phyloP scores from a whole-genome alignment of 1,140 invertebrate species.

The Panagrolaimus sp. region DNA sequence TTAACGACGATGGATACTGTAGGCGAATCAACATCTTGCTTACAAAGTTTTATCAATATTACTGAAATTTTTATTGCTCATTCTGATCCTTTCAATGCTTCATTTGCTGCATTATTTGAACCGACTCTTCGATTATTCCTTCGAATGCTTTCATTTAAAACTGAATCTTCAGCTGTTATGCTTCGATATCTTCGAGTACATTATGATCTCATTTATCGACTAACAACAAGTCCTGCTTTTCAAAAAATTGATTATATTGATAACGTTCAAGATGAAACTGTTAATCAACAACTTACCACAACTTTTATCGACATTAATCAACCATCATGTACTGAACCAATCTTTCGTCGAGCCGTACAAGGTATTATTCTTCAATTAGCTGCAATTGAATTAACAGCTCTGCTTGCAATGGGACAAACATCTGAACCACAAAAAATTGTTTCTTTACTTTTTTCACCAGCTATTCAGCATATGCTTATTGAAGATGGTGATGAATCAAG shows the following conservation, averaged over 20 bases:
- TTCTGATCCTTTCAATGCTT: slow-evolving; percentile 24
- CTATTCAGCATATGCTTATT: neutral
- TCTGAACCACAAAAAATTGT: slow-evolving; percentile 32
- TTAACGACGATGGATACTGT: slow-evolving; percentile 19
- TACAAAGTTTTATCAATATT: slow-evolving; percentile 34
- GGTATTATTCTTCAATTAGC: slow-evolving; percentile 37
- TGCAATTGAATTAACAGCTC: slow-evolving; percentile 33
- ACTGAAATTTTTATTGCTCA: slow-evolving; percentile 17
- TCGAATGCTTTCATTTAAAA: slow-evolving; percentile 26
- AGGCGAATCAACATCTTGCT: slow-evolving; percentile 20
- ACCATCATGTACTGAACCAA: neutral
- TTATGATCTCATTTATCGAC: slow-evolving; percentile 34
- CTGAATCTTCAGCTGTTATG: slow-evolving; percentile 25
- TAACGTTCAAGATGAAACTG: neutral
- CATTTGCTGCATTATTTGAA: slow-evolving; percentile 34
- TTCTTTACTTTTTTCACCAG: slow-evolving; percentile 3
- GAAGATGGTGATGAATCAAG: neutral
- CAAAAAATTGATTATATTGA: slow-evolving; percentile 16
- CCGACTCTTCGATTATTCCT: slow-evolving; percentile 31
- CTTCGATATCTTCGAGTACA: slow-evolving; percentile 34
- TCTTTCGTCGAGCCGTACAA: slow-evolving; percentile 20
- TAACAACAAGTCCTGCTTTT: slow-evolving; percentile 21
- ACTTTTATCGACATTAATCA: slow-evolving; percentile 3
- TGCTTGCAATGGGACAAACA: slow-evolving; percentile 28
- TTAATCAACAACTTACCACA: neutral